phyloP scores from a whole-genome alignment of 1,140 invertebrate species.

The Planococcus citri region DNA sequence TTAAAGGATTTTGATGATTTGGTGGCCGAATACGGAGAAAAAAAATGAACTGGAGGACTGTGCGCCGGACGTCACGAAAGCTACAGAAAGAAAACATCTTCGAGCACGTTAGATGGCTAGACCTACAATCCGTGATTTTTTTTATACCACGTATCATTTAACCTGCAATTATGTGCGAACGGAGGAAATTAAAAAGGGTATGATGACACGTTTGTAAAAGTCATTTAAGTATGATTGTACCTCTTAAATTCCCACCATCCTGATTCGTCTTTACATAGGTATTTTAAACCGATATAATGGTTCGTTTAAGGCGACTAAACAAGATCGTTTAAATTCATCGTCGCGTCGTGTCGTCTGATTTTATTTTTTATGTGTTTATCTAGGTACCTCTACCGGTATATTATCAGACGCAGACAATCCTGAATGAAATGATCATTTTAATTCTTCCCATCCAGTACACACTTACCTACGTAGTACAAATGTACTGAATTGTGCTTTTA shows the following conservation, averaged over 20 bases:
- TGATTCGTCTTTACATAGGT: background rate
- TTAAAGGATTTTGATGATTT: background rate
- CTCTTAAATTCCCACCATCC: background rate
- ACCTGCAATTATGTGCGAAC: background rate
- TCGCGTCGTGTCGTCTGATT: too few species aligned
- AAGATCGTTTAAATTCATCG: too few species aligned
- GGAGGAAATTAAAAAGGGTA: background rate
- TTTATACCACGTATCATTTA: background rate
- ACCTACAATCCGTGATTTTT: background rate
- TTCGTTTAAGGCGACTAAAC: too few species aligned
- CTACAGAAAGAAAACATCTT: background rate
- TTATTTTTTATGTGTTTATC: too few species aligned
- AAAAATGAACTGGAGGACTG: background rate
- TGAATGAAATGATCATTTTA: too few species aligned
- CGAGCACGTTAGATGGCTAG: background rate
- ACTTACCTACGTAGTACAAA: too few species aligned
- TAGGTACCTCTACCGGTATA: too few species aligned
- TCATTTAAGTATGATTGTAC: background rate
- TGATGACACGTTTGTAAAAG: background rate
- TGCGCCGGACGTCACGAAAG: background rate
- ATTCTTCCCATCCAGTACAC: too few species aligned
- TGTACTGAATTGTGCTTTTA: too few species aligned
- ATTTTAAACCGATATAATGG: too few species aligned
- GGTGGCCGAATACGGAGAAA: background rate
- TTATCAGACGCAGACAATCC: too few species aligned